Percentiles rank a stretch among this genome's conserved stretches.
Conservation (phyloP, 1,140 invertebrate species). For the Plectus sambesii region DNA sequence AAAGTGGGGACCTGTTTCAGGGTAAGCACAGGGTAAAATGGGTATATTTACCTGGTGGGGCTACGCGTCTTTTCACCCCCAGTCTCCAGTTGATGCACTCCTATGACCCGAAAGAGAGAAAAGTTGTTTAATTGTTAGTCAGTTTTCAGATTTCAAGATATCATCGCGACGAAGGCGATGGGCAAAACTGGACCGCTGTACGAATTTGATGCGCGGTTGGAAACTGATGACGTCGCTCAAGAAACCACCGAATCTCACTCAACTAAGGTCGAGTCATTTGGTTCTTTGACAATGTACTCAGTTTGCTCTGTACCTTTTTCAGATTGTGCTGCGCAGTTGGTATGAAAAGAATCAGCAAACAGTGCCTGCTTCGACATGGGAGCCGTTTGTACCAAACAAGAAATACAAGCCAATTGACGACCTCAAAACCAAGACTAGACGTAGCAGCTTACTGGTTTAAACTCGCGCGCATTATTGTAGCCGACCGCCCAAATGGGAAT, state of each 20-base stretch:
- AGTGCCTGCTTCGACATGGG: conserved; percentile 96
- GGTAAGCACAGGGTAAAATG: not conserved
- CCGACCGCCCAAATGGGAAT: too few relatives aligned
- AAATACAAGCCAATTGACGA: conserved; percentile 66
- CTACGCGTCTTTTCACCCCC: not conserved
- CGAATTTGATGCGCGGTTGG: conserved; percentile 92
- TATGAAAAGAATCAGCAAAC: conserved; percentile 99
- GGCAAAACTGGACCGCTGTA: conserved; percentile 98
- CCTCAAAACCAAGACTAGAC: too few relatives aligned
- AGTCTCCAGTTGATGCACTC: not conserved
- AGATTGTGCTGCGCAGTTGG: conserved; percentile 82
- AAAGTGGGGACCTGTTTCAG: not conserved
- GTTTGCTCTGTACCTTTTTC: too few relatives aligned
- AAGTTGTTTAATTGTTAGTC: not conserved
- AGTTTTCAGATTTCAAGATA: conserved; percentile 81
- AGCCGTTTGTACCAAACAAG: conserved; percentile 96
- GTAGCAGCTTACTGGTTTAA: too few relatives aligned
- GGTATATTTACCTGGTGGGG: too few relatives aligned
- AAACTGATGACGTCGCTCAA: conserved; percentile 82
- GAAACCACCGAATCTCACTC: conserved; percentile 82
- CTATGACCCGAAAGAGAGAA: not conserved
- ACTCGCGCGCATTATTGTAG: too few relatives aligned
- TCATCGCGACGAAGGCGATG: conserved; percentile 86
- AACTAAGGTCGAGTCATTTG: conserved; percentile 33
- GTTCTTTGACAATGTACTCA: not conserved